Evolutionary conservation across 2,888 invertebrate species (phyloP).

Genomic region (Abscondita cerata): DNA sequence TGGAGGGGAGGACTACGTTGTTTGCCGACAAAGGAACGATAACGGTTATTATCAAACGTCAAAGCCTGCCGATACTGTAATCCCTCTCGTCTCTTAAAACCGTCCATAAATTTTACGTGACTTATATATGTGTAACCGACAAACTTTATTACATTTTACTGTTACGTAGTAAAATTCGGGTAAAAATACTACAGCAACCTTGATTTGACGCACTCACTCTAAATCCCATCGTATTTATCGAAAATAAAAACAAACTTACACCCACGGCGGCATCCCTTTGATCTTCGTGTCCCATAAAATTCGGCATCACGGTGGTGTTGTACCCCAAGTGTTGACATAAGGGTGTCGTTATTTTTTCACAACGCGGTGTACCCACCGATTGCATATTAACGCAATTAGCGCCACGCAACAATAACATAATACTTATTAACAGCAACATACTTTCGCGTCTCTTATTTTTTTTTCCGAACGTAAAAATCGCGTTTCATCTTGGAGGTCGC

Average conservation of each 20-base stretch:
- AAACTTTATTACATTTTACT: constrained; percentile 25
- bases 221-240: not conserved
- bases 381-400: not conserved
- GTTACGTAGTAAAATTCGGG: constrained; percentile 13
- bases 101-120: constrained; percentile 30
- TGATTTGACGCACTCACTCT: not conserved
- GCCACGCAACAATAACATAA: constrained; percentile 6
- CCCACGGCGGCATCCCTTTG: constrained; percentile 82
- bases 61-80: constrained; percentile 35
- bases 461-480: constrained; percentile 13
- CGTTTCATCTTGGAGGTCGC: constrained; percentile 27
- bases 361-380: constrained; percentile 51
- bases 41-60: constrained; percentile 32
- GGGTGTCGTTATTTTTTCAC: constrained; percentile 80
- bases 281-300: constrained; percentile 80
- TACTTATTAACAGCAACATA: not conserved
- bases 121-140: constrained; percentile 12
- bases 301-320: constrained; percentile 88
- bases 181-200: not conserved
- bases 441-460: not conserved
- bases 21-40: constrained; percentile 35
- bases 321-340: constrained; percentile 85
- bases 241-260: constrained; percentile 61
- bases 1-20: constrained; percentile 9
- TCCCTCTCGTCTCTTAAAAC: constrained; percentile 26